Evolutionary conservation across 1,140 invertebrate species (phyloP), one percentile per base, ranked within the genome.

Genomic region (Zaprionus camerounensis): DNA sequence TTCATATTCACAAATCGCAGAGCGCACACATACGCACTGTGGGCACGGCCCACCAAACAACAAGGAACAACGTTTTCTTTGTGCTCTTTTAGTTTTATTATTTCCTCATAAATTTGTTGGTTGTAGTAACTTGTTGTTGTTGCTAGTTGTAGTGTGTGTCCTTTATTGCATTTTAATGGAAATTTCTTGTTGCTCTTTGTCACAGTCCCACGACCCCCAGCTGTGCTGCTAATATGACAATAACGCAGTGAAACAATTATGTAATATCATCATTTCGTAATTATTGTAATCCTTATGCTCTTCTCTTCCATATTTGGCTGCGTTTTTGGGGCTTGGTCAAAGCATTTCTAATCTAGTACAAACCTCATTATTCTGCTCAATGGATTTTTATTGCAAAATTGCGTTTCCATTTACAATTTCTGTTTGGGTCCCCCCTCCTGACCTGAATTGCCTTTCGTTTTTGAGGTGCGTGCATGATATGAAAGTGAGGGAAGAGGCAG

Each of bases 81-180:
- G 64, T 24, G 49, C 41, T 17, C 85, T 81, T 81, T 88, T 81
- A 76, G 79, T 84, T 88, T 88, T 88, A 88, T 88, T 84, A 88
- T 90, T 90, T 88, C 81, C 78, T 69, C 78, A 84, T 88, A 84
- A 88, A 76, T 84, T 81, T 51, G 9, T 22, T 41, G 46, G 51
- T 22, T 38, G 28, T 38, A 22, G 12, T 6, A 31, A 51, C 57
- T 73, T 56, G 61, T 64, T 67, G 70, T 69, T 76, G 70, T 61
- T 70, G 7, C 31, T 69, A 20, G 22, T 58, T 59, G 53, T 66
- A 22, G 17, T 49, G 62, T 72, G 28, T 57, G 56, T 62, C 59
- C 68, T 84, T 87, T 88, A 88, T 88, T 88, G 84, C 84, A 88
- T 88, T 84, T 88, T 88, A 88, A 88, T 88, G 84, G 81, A 84